Percentiles rank a stretch among this genome's conserved stretches.
These are phyloP conservation scores for Phaedon cochleariae DNA, from an alignment of 2,888 invertebrate genomes.

Conservation along the genomic window DNA sequence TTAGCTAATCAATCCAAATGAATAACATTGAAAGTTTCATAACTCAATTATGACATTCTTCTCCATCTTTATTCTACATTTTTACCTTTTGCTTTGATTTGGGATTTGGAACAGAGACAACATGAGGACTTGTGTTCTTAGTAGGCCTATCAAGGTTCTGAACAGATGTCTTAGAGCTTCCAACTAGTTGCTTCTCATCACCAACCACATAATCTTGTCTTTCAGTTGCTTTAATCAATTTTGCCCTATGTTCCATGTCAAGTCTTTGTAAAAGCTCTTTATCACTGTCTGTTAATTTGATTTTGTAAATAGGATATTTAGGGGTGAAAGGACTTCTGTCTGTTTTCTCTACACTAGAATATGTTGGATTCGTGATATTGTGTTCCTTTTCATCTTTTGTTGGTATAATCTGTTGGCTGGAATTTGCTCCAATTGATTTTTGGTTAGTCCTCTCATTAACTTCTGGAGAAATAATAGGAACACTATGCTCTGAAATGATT, in stretches of 20 bases:
- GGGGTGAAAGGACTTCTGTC: not conserved
- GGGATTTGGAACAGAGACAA: conserved; percentile 49
- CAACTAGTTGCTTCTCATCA: conserved; percentile 14
- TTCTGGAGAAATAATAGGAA: not conserved
- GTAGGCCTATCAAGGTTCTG: conserved; percentile 4
- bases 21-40: no score
- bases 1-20: no score
- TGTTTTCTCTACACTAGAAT: not conserved
- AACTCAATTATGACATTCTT: no score
- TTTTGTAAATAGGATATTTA: conserved; percentile 55
- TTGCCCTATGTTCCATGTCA: conserved; percentile 64
- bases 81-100: conserved; percentile 55
- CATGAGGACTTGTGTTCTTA: conserved; percentile 23
- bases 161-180: not conserved
- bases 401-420: not conserved
- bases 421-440: not conserved
- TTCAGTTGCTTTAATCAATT: conserved; percentile 41
- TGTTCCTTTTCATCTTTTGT: not conserved
- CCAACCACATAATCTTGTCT: conserved; percentile 23
- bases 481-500: conserved; percentile 2
- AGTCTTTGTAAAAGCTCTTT: conserved; percentile 63
- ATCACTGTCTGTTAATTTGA: conserved; percentile 64
- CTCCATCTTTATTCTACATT: no score
- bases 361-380: not conserved
- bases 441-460: not conserved